Evolutionary conservation across 1,140 invertebrate genomes (phyloP), one percentile per base, ranked within the genome.

Genomic region (Euura lappo): DNA sequence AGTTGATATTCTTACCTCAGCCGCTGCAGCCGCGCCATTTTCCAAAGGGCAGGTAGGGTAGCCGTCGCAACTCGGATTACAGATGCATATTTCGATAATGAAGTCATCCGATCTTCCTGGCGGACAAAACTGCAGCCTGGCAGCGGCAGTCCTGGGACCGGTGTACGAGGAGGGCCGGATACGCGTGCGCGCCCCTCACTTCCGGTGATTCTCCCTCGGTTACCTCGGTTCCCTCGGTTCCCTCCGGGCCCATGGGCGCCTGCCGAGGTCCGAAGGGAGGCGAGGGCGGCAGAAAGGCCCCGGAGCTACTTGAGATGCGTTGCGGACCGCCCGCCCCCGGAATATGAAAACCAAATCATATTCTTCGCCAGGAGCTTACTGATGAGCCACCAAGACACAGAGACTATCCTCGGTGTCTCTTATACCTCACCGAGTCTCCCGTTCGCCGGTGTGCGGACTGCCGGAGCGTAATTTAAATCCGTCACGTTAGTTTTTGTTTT

Each of bases 331-430:
- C 47, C 47, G 47, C 47, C 47, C 47, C 79, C 78, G 75, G 81
- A 80, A 81, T 81, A 82, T 81, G 79, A 81, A 81, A 82, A 81
- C 79, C 69, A 82, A 82, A 82, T 80, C 80, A 81, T 81, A 82
- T 82, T 80, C 79, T 76, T 72, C 72, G 77, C 64, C 65, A 46
- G 75, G 74, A 72, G 78, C 79, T 68, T 80, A 76, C 77, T 77
- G 77, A 81, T 81, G 78, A 75, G 77, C n/a, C 65, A 45, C 2
- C 28, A 28, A 28, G 28, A 1, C 28, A 1, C 28, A 28, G 28
- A 28, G 28, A 28, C 28, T 28, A 28, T 28, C 28, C 28, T 28
- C 28, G 28, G 28, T 28, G 28, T 28, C 28, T n/a, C n/a, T n/a
- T n/a, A n/a, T n/a, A n/a, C n/a, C n/a, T n/a, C n/a, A n/a, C n/a